Conservation (phyloP, 2,113 vertebrate species). For the Mirza zaza region DNA sequence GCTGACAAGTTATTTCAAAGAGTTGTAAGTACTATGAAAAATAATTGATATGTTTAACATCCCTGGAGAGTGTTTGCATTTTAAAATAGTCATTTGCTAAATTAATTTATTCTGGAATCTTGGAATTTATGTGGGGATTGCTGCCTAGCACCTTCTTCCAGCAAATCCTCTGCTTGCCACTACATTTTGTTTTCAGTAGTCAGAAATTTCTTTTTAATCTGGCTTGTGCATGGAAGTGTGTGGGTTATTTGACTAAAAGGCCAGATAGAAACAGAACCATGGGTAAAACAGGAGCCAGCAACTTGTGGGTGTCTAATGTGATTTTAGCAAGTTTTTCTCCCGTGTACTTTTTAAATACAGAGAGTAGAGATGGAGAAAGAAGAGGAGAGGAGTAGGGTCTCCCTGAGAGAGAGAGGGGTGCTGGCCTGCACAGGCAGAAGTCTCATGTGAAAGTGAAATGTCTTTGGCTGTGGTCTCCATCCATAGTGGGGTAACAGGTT, state of each 20-base stretch:
- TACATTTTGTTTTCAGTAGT: constrained; percentile 7
- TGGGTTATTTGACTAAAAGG: neutral
- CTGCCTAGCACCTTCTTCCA: neutral
- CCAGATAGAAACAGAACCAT: neutral
- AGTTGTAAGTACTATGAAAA: constrained; percentile 18
- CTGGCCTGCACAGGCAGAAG: neutral
- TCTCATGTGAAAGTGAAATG: neutral
- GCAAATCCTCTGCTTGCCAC: neutral
- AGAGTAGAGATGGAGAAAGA: neutral
- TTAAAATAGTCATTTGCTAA: neutral
- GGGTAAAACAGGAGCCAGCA: neutral
- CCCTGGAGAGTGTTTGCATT: neutral
- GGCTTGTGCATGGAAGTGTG: neutral
- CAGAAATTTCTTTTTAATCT: constrained; percentile 16
- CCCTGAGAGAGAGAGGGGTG: neutral
- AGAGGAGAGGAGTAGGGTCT: neutral
- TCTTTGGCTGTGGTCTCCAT: neutral
- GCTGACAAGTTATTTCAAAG: neutral
- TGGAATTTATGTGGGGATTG: neutral
- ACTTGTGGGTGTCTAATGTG: neutral
- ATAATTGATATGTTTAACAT: neutral
- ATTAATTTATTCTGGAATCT: neutral
- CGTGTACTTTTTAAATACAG: neutral
- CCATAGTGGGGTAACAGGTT: neutral
- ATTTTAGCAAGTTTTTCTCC: neutral